Base-by-base conservation (phyloP, 2,113 vertebrate genomes). In the Bagarius yarrelli region DNA sequence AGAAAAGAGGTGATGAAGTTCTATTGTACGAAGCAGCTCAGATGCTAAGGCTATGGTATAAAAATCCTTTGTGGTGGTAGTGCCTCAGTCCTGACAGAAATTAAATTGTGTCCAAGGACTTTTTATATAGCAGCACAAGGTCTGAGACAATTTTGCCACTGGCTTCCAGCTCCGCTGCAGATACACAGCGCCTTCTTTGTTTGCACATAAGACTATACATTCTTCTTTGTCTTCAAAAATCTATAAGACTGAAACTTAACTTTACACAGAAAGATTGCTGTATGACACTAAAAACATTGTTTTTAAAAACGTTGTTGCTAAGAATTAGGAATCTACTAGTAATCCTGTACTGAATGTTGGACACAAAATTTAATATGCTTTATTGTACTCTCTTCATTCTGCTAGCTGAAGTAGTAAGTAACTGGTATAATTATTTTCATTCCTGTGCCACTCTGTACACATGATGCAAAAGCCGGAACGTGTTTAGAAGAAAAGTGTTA, bases 71-170 rank as follows among this genome's bases (percentile, higher is more conserved):
- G 90, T 88, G 85, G 87, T 89, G 79, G 86, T 88, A 87, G 87
- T 89, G 91, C 84, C 89, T 88, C 85, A 89, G 80, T 87, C 82
- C 90, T 90, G 90, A 92, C 90, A 92, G 90, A 92, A 93, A 92
- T 93, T 91, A 91, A 92, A 92, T 93, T 92, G 90, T 91, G 87
- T 91, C 88, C 90, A 89, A 84, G 83, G 91, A 91, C 89, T 92
- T 93, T 92, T 92, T 89, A 90, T 89, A 90, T 84, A 88, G 86
- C 86, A 90, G 88, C 83, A 89, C 86, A 90, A 86, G 85, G 86
- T 91, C 90, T 89, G 83, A 90, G 89, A 88, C 90, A 88, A 88
- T 88, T 90, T 85, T 86, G 85, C 85, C 89, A 87, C 81, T 71
- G 85, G 85, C 83, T 76, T 69, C 81, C 76, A 87, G 74, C 72